Conservation (phyloP, 2,113 vertebrate genomes). For the Oncorhynchus nerka region DNA sequence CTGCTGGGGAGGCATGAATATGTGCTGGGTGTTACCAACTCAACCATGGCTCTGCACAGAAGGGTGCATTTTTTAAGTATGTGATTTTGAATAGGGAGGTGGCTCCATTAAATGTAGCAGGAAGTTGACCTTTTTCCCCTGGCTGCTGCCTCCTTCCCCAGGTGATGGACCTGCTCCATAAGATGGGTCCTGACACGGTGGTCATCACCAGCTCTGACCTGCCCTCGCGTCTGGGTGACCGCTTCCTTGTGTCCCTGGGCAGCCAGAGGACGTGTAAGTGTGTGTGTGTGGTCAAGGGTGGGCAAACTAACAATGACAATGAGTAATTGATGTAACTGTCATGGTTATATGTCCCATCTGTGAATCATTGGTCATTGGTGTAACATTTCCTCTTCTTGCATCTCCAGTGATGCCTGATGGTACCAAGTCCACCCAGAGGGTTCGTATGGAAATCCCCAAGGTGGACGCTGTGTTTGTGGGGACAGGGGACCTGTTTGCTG, state of each 20-base stretch:
- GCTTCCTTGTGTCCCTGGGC: conserved; percentile 89
- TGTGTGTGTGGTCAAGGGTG: neutral
- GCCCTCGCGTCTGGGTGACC: conserved; percentile 79
- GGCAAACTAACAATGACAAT: too few species aligned
- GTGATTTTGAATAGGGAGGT: too few species aligned
- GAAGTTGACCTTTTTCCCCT: neutral
- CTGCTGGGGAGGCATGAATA: too few species aligned
- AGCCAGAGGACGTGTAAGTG: conserved; percentile 83
- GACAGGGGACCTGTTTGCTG: conserved; percentile 95
- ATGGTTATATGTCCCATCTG: too few species aligned
- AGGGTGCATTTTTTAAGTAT: too few species aligned
- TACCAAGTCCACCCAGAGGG: conserved; percentile 80
- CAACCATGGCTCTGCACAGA: too few species aligned
- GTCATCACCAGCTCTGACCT: conserved; percentile 97
- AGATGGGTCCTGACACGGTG: conserved; percentile 95
- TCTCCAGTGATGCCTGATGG: conserved; percentile 83
- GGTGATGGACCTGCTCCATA: conserved; percentile 96
- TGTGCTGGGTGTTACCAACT: too few species aligned
- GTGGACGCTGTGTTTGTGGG: conserved; percentile 96
- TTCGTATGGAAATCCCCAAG: conserved; percentile 91
- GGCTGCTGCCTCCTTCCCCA: conserved; percentile 44
- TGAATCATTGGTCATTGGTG: too few species aligned
- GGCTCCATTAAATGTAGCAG: too few species aligned
- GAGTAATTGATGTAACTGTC: too few species aligned
- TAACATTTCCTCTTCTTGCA: neutral